These are phyloP conservation scores for Ochropacha duplaris DNA, from an alignment of 2,888 invertebrate genomes.

Conservation along the genomic window DNA sequence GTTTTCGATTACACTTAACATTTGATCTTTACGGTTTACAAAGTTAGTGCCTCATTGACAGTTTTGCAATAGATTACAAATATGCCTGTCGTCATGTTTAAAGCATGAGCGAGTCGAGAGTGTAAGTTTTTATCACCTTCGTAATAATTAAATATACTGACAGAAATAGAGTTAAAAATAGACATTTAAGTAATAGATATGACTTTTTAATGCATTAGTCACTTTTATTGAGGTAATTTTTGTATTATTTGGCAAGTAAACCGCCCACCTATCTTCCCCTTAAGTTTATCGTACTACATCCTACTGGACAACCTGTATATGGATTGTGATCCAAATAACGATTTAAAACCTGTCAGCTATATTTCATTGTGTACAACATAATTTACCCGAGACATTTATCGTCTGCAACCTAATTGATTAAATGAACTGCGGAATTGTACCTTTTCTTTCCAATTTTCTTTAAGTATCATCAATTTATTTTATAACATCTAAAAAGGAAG, in stretches of 20 bases:
- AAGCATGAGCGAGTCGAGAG: conserved; percentile 36
- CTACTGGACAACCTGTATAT: too few species aligned
- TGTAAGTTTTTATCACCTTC: conserved; percentile 31
- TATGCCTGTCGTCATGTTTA: conserved; percentile 26
- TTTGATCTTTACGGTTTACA: conserved; percentile 36
- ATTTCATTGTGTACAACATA: too few species aligned
- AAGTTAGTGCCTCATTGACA: conserved; percentile 41
- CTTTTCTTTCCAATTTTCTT: neutral
- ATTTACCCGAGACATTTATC: neutral
- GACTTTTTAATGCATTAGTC: too few species aligned
- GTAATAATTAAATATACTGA: conserved; percentile 11
- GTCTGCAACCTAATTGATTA: neutral
- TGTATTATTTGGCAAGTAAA: too few species aligned
- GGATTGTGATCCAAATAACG: too few species aligned
- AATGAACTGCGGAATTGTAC: neutral
- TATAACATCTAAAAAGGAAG: neutral
- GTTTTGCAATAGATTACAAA: conserved; percentile 46
- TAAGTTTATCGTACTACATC: too few species aligned
- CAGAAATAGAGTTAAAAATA: neutral
- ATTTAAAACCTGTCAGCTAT: too few species aligned
- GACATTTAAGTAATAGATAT: too few species aligned
- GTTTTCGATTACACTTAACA: conserved; percentile 21
- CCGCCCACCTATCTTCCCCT: too few species aligned
- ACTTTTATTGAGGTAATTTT: too few species aligned
- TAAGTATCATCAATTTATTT: neutral